Conservation (phyloP, 2,888 invertebrate genomes). For the Conistra vaccinii region DNA sequence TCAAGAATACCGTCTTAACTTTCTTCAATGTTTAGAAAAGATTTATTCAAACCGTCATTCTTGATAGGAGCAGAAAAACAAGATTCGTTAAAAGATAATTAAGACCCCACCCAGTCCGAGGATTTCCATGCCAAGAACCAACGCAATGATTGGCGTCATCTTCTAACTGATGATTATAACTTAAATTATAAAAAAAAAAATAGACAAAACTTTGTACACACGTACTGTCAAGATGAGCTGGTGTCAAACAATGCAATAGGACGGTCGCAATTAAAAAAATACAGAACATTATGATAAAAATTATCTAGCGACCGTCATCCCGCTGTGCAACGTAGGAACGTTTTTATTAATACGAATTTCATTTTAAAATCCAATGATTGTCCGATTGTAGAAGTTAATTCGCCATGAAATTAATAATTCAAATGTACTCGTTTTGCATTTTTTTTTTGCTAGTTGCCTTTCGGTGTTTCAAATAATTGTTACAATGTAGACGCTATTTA, state of each 20-base stretch:
- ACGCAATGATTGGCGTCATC: constrained; percentile 36
- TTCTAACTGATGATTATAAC: constrained; percentile 17
- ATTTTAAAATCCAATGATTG: constrained; percentile 60
- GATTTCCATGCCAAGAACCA: constrained; percentile 37
- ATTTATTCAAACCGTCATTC: not conserved
- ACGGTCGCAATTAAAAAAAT: constrained; percentile 57
- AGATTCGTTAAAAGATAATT: not conserved
- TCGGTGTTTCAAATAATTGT: constrained; percentile 61
- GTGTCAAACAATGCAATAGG: constrained; percentile 59
- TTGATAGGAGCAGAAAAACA: not conserved
- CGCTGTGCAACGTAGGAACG: constrained; percentile 34
- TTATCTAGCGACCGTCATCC: constrained; percentile 56
- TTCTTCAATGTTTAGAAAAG: not conserved
- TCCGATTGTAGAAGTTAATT: constrained; percentile 69
- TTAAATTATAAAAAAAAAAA: constrained; percentile 34
- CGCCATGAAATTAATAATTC: constrained; percentile 80
- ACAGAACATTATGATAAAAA: constrained; percentile 55
- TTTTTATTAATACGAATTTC: constrained; percentile 32
- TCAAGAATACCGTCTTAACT: not conserved
- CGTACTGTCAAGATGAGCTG: constrained; percentile 71
- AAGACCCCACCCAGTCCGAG: constrained; percentile 24
- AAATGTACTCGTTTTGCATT: constrained; percentile 37
- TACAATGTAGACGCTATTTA: too few relatives aligned
- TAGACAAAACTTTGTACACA: constrained; percentile 44
- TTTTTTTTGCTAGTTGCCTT: constrained; percentile 41